Conservation (phyloP, 1,140 invertebrate genomes). For the Stenopsyche tienmushanensis region DNA sequence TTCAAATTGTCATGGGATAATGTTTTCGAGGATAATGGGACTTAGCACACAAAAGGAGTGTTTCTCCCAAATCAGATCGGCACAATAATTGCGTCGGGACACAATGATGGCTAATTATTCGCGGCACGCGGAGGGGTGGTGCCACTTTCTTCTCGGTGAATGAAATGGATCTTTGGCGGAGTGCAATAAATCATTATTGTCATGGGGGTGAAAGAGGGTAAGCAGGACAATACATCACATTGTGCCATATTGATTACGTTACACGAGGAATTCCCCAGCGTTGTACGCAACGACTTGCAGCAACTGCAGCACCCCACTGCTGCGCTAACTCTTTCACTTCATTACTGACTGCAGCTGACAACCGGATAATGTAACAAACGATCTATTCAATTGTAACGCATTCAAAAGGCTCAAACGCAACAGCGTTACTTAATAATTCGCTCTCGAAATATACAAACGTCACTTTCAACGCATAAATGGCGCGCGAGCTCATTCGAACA, state of each 20-base stretch:
- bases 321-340: constrained; percentile 18
- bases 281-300: constrained; percentile 20
- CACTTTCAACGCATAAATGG: too few species aligned
- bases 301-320: constrained; percentile 13
- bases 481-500: neutral
- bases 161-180: constrained; percentile 27
- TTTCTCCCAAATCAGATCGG: neutral
- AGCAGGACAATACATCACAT: constrained; percentile 32
- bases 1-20: too few species aligned
- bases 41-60: neutral
- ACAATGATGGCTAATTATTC: constrained; percentile 31
- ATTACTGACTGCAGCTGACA: neutral
- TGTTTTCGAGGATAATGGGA: too few species aligned
- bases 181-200: constrained; percentile 31
- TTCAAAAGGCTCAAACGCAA: too few species aligned
- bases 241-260: constrained; percentile 38
- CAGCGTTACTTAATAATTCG: too few species aligned
- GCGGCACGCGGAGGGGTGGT: constrained; percentile 5
- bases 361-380: constrained; percentile 7
- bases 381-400: neutral
- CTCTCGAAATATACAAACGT: too few species aligned
- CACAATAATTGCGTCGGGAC: neutral
- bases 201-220: constrained; percentile 22
- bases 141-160: constrained; percentile 20
- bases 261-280: constrained; percentile 16